Evolutionary conservation across 2,888 invertebrate species (phyloP).

Genomic region (Nycteola revayana): DNA sequence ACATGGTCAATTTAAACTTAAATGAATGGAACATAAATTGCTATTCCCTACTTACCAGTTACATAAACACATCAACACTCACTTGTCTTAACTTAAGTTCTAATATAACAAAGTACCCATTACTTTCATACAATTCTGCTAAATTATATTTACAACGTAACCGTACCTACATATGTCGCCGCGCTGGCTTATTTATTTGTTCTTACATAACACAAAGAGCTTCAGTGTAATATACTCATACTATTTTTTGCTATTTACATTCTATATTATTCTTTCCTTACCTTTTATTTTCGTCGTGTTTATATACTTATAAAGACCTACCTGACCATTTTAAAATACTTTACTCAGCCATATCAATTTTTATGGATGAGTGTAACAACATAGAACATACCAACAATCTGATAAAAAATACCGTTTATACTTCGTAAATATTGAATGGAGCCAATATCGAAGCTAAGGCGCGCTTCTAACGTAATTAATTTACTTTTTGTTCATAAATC

Average conservation of each 20-base stretch:
- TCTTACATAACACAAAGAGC: conserved; percentile 20
- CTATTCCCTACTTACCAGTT: too few species aligned
- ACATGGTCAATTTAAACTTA: too few species aligned
- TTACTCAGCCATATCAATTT: conserved; percentile 16
- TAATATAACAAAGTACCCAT: too few species aligned
- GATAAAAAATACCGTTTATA: too few species aligned
- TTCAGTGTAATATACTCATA: conserved; percentile 6
- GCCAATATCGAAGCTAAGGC: neutral
- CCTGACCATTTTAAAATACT: conserved; percentile 14
- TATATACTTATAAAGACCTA: conserved; percentile 9
- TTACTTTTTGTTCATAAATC: conserved; percentile 17
- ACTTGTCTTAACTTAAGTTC: too few species aligned
- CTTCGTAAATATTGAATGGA: conserved; percentile 4
- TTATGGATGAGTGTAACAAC: conserved; percentile 10
- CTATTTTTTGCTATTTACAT: conserved; percentile 9
- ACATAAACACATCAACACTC: too few species aligned
- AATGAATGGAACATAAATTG: too few species aligned
- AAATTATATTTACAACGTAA: conserved; percentile 17
- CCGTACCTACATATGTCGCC: conserved; percentile 5
- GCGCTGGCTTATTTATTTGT: conserved; percentile 18
- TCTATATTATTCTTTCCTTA: conserved; percentile 12
- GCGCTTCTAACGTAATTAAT: conserved; percentile 8
- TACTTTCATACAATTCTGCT: conserved; percentile 11
- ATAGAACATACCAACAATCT: too few species aligned
- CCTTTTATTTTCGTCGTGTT: conserved; percentile 3